Base-by-base conservation (phyloP, 35 echinoderm and acorn worm species). In the Apostichopus parvimensis region DNA sequence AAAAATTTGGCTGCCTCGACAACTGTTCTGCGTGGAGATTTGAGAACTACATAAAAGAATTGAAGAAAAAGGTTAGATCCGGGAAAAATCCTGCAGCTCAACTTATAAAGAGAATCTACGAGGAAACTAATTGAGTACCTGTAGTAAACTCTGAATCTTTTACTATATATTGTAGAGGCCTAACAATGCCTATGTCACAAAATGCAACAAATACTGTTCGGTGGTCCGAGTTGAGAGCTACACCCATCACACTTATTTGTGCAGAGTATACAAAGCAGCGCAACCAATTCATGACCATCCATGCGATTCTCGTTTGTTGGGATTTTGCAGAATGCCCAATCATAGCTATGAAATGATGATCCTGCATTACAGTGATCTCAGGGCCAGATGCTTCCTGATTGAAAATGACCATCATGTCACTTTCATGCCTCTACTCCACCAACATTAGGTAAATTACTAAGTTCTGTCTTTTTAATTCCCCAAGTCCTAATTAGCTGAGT, bases 21-120 rank as follows among this genome's bases (percentile, higher is more conserved):
- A 45, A 6, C 4, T 96, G 82, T 53, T 8, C 58, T 90, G 92
- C 90, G 92, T 94, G 93, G 65, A 58, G 76, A 34, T 96, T 96
- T 92, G 92, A 94, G 75, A 94, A 89, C 82, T 94, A 92, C 54
- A 54, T 96, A 6, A 89, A 96, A 25, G 6, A 82, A 6, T 17
- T 96, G 54, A 96, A 96, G 79, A 96, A 83, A 54, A 66, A 92
- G 22, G 88, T 92, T 64, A 77, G 92, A 83, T 94, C 92, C 34
- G 92, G 90, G 4, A 94, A 92, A 77, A 52, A 64, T 53, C 90
- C 92, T 57, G 72, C 91, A 53, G 90, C 91, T 2, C 92, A 96
- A 77, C 92, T 92, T 59, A 18, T 61, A 60, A 93, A 92, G 14
- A 77, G 94, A 78, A 45, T 91, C 34, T 45, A 45, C 34, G 34